Evolutionary conservation across 2,113 vertebrate species (phyloP).

Genomic region (Etheostoma cragini): DNA sequence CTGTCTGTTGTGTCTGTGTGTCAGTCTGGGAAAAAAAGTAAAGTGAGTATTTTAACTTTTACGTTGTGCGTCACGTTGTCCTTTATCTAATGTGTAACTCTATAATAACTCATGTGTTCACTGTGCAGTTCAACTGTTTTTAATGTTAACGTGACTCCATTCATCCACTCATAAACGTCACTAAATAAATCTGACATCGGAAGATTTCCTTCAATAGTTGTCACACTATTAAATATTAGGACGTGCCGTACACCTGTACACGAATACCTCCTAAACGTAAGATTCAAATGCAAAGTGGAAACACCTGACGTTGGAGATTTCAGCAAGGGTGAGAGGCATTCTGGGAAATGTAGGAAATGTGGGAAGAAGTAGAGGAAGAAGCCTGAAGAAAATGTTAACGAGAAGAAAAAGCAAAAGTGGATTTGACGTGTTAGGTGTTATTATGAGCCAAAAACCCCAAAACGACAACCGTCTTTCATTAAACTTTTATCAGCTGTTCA

Average conservation of each 20-base stretch:
- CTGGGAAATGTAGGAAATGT: neutral
- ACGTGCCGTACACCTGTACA: neutral
- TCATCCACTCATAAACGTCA: too few species aligned
- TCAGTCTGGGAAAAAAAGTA: too few species aligned
- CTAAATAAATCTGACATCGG: too few species aligned
- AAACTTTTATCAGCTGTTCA: conserved; percentile 38
- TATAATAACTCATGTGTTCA: too few species aligned
- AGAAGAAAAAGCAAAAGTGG: too few species aligned
- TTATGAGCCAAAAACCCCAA: neutral
- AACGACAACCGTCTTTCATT: conserved; percentile 49
- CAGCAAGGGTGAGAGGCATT: neutral
- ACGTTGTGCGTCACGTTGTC: too few species aligned
- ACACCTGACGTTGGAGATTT: neutral
- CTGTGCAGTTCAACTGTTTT: too few species aligned
- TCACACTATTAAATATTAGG: neutral
- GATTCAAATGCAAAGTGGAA: neutral
- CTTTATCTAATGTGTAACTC: too few species aligned
- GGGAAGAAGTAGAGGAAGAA: neutral
- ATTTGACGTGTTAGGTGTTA: conserved; percentile 9
- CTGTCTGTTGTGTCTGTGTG: neutral
- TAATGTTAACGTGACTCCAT: too few species aligned
- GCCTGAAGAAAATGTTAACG: too few species aligned
- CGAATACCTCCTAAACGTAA: neutral
- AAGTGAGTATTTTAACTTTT: too few species aligned
- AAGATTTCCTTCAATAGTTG: neutral